Evolutionary conservation across 2,888 invertebrate species (phyloP).

Genomic region (Pantelozetes paolii): DNA sequence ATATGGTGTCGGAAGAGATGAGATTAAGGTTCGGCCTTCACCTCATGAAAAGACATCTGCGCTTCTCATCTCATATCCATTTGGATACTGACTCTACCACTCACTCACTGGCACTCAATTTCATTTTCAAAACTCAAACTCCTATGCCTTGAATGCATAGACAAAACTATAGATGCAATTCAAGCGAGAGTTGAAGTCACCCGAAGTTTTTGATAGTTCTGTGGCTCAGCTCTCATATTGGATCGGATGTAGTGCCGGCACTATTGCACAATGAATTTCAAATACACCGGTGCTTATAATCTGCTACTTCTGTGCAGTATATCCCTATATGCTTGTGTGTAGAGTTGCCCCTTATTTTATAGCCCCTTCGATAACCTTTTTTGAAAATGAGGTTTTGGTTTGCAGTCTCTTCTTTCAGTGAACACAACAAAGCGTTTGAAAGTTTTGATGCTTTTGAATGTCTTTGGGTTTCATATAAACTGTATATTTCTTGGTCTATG

Average conservation of each 20-base stretch:
- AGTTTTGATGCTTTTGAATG: conserved; percentile 12
- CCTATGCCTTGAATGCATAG: not conserved
- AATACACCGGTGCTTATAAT: conserved; percentile 18
- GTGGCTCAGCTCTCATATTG: not conserved
- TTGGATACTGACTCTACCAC: not conserved
- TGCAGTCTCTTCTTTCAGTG: conserved; percentile 16
- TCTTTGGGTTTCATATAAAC: conserved; percentile 28
- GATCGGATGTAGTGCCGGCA: conserved; percentile 7
- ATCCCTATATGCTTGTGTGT: not conserved
- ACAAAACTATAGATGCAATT: not conserved
- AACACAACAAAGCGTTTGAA: not conserved
- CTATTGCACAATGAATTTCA: conserved; percentile 19
- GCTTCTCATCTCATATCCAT: conserved; percentile 14
- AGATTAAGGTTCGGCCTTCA: conserved; percentile 30
- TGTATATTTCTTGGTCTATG: conserved; percentile 9
- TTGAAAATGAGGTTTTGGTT: conserved; percentile 22
- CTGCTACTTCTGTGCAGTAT: conserved; percentile 1
- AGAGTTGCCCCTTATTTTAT: not conserved
- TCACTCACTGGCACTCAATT: conserved; percentile 15
- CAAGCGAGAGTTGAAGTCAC: not conserved
- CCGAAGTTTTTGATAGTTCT: not conserved
- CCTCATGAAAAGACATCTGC: conserved; percentile 37
- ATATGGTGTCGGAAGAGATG: conserved; percentile 26
- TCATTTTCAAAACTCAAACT: not conserved
- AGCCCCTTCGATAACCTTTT: conserved; percentile 8